Conservation (phyloP, 1,140 invertebrate species). For the Caenorhabditis tropicalis region DNA sequence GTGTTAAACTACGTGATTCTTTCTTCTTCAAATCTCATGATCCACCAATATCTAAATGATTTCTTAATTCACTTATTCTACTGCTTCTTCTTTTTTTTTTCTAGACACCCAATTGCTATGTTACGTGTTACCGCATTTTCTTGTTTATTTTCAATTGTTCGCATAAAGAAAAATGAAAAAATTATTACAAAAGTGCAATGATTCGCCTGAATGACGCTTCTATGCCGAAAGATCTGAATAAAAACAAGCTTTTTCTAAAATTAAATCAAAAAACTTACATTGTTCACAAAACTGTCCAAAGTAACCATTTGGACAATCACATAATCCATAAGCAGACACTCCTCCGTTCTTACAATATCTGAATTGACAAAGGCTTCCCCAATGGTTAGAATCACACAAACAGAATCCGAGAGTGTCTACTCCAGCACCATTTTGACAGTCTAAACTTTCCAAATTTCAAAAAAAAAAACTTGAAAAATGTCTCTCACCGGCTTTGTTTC, state of each 20-base stretch:
- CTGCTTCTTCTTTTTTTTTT: neutral
- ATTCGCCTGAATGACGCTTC: neutral
- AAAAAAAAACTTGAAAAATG: neutral
- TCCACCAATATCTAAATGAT: neutral
- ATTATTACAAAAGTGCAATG: neutral
- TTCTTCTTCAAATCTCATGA: neutral
- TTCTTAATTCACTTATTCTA: neutral
- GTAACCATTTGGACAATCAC: slow-evolving; percentile 46
- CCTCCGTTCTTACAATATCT: slow-evolving; percentile 32
- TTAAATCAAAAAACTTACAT: neutral
- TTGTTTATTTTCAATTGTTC: neutral
- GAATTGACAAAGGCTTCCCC: slow-evolving; percentile 23
- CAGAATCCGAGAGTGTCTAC: slow-evolving; percentile 17
- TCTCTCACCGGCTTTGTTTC: neutral
- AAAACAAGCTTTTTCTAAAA: neutral
- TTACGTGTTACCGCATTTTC: slow-evolving; percentile 29
- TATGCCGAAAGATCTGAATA: neutral
- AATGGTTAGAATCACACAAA: slow-evolving; percentile 1
- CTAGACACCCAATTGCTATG: neutral
- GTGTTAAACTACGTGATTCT: neutral
- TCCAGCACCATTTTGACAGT: neutral
- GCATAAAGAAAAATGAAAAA: neutral
- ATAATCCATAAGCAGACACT: slow-evolving; percentile 19
- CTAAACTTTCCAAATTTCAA: neutral
- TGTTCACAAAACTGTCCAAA: slow-evolving; percentile 44